Percentiles rank a stretch among this genome's conserved stretches.
Conservation (phyloP, 2,797 vertebrate genomes). For the Fistularia tabacaria region DNA sequence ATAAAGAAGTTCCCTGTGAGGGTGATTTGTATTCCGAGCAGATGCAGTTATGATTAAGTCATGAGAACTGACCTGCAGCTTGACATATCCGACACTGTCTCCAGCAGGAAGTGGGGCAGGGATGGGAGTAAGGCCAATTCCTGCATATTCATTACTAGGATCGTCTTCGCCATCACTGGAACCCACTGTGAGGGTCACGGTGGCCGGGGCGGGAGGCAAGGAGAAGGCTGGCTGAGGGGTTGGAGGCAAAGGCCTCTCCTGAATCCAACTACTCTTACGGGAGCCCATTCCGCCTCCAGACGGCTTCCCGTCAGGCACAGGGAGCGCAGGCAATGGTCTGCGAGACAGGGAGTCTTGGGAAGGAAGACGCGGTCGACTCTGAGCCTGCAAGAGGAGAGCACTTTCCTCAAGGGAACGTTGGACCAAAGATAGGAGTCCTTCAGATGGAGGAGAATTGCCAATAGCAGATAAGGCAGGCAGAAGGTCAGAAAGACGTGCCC, state of each 20-base stretch:
- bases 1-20: too few relatives aligned
- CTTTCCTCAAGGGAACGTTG: constrained; percentile 78
- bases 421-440: constrained; percentile 68
- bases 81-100: constrained; percentile 82
- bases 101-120: constrained; percentile 65
- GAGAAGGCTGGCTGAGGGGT: constrained; percentile 79
- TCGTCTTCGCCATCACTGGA: constrained; percentile 67
- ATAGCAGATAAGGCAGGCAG: constrained; percentile 69
- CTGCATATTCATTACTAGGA: constrained; percentile 85
- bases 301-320: constrained; percentile 72
- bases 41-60: too few relatives aligned
- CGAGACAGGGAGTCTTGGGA: constrained; percentile 89
- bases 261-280: constrained; percentile 90
- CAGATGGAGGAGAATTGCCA: constrained; percentile 63
- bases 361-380: constrained; percentile 81
- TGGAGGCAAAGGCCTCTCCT: constrained; percentile 87
- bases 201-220: constrained; percentile 51
- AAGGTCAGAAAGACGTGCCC: constrained; percentile 75
- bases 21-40: too few relatives aligned
- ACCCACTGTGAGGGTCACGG: constrained; percentile 58
- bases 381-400: constrained; percentile 68
- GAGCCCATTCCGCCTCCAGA: constrained; percentile 74
- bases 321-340: constrained; percentile 85
- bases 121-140: constrained; percentile 76
- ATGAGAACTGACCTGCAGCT: constrained; percentile 72